Evolutionary conservation across 2,888 invertebrate species (phyloP).

Genomic region (Lissonota sp.): DNA sequence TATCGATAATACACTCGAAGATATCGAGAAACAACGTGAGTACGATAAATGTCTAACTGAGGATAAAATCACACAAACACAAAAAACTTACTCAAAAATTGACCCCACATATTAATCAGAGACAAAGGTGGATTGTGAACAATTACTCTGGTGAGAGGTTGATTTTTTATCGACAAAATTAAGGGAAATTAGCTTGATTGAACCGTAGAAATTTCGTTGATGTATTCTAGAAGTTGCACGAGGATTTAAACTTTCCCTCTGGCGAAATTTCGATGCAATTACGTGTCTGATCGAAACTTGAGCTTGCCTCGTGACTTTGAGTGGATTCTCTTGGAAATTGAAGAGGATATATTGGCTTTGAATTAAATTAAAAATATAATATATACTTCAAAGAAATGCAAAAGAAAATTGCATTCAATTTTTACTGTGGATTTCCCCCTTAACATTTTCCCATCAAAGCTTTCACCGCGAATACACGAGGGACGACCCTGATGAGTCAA

Average conservation of each 20-base stretch:
- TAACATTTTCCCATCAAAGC: slow-evolving; percentile 4
- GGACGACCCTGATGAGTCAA: slow-evolving; percentile 18
- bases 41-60: neutral
- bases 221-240: slow-evolving; percentile 11
- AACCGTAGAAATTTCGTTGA: slow-evolving; percentile 33
- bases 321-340: neutral
- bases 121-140: too few relatives aligned
- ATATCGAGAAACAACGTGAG: slow-evolving; percentile 34
- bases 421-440: too few relatives aligned
- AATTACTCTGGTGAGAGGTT: neutral
- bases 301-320: slow-evolving; percentile 1
- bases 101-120: neutral
- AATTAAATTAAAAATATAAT: too few relatives aligned
- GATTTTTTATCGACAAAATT: neutral
- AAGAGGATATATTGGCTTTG: too few relatives aligned
- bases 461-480: slow-evolving; percentile 30
- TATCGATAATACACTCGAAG: slow-evolving; percentile 62
- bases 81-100: neutral
- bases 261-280: slow-evolving; percentile 10
- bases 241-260: slow-evolving; percentile 22
- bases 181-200: neutral
- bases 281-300: slow-evolving; percentile 41
- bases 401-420: too few relatives aligned
- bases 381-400: too few relatives aligned
- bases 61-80: neutral